Conservation (phyloP, 2,888 invertebrate species). For the Tetanocera ferruginea region DNA sequence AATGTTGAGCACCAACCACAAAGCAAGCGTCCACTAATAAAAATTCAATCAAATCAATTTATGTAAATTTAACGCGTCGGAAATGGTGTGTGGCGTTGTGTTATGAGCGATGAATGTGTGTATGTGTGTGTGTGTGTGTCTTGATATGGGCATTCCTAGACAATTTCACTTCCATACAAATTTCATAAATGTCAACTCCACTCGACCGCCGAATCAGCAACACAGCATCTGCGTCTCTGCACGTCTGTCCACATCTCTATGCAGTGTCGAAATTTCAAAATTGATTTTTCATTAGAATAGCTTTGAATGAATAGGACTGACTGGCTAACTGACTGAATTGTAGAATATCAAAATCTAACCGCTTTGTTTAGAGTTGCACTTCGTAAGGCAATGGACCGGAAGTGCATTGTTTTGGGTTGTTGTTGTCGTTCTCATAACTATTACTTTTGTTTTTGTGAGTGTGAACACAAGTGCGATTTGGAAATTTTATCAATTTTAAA, state of each 20-base stretch:
- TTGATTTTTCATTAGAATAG: conserved; percentile 26
- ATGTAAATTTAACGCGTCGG: conserved; percentile 68
- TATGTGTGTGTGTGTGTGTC: background rate
- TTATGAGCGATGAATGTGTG: background rate
- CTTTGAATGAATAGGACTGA: conserved; percentile 4
- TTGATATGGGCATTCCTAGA: background rate
- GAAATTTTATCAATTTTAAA: conserved; percentile 30
- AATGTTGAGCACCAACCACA: background rate
- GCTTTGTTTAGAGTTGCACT: background rate
- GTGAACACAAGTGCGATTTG: conserved; percentile 8
- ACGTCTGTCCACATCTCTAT: too few relatives aligned
- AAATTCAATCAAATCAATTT: conserved; percentile 71
- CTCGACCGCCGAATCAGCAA: background rate
- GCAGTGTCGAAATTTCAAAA: background rate
- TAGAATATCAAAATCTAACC: background rate
- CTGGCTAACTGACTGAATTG: background rate
- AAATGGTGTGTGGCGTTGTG: conserved; percentile 1
- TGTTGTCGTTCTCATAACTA: background rate
- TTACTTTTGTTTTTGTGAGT: background rate
- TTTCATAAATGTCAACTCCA: conserved; percentile 10
- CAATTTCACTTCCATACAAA: conserved; percentile 6
- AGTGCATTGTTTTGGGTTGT: conserved; percentile 3
- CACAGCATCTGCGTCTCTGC: background rate
- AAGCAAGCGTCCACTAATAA: conserved; percentile 55
- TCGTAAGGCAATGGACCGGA: conserved; percentile 24